These are phyloP conservation scores for Oenanthe oenanthe DNA, from an alignment of 2,113 vertebrate species.

Conservation along the genomic window DNA sequence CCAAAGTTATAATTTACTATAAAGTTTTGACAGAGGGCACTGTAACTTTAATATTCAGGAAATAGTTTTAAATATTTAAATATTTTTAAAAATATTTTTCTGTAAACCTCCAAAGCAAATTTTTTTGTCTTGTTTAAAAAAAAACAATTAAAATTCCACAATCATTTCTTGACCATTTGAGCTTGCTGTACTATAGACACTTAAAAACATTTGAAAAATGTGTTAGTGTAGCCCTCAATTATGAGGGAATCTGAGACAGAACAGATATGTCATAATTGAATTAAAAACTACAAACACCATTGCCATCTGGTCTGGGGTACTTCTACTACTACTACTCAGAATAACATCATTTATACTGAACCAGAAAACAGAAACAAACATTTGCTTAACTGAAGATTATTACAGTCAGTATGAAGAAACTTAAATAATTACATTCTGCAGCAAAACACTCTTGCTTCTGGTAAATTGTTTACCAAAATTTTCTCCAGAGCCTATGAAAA, in stretches of 20 bases:
- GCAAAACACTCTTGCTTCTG: slow-evolving; percentile 26
- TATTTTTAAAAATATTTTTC: not conserved
- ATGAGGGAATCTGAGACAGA: slow-evolving; percentile 27
- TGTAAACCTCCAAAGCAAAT: not conserved
- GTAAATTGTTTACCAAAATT: slow-evolving; percentile 20
- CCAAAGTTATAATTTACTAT: not conserved
- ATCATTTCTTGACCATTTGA: not conserved
- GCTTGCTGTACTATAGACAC: not conserved
- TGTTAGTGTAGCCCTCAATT: not conserved
- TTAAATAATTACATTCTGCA: slow-evolving; percentile 20
- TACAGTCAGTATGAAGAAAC: not conserved
- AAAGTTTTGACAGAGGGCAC: not conserved
- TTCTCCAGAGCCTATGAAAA: not conserved
- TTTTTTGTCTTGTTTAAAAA: not conserved
- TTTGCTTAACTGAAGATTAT: not conserved
- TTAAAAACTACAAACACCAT: slow-evolving; percentile 14
- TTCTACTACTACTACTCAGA: not conserved
- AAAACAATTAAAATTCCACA: not conserved
- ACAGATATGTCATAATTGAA: slow-evolving; percentile 32
- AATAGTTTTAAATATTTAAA: not conserved
- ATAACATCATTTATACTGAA: slow-evolving; percentile 13
- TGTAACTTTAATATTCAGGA: not conserved
- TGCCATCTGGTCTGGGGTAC: slow-evolving; percentile 33
- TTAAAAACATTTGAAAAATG: slow-evolving; percentile 28
- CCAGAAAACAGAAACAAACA: slow-evolving; percentile 53